Base-by-base conservation (phyloP, 2,888 invertebrate species). In the Meiosimyza platycephala region DNA sequence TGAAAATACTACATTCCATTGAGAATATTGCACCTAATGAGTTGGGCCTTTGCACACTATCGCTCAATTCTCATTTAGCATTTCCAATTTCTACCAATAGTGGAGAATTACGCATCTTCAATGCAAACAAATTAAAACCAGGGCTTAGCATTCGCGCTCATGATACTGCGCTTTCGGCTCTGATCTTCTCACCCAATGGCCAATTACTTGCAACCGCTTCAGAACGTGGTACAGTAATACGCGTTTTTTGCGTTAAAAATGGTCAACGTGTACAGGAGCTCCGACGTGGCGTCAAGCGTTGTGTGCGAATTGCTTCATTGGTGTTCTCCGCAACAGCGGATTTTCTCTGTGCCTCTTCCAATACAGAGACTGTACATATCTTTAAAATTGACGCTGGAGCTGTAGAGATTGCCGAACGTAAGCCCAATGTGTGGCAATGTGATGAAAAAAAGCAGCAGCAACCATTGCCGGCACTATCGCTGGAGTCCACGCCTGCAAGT, bases 341-440 rank as follows among this genome's bases (percentile, higher is more conserved):
- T 65, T 87, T 84, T 68, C 76, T 87, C 9, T 87, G 87, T 72
- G 86, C 84, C 65, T 86, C 87, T 54, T 87, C 87, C 47, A 87
- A 87, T 74, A 87, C 87, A 62, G 87, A 87, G 77, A 87, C 87
- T 51, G 85, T 87, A 72, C 87, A 87, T 75, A 82, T 87, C 64
- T 87, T 87, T 74, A 86, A 85, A 79, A 84, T 87, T 28, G 86
- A 87, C 75, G 65, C 78, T 2, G 81, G 82, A 16, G 81, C 84
- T 1, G 84, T 85, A 51, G 86, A 87, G 74, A 63, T 75, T n/a
- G 82, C 83, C 2, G 87, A 86, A 76, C 78, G 83, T 15, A 84
- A 83, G 75, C 78, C 81, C 7, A 66, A 47, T 47, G 75, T 67
- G 40, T n/a, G n/a, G 63, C 12, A 57, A 48, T 15, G 48, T 4